Conservation (phyloP, 1,140 invertebrate genomes). For the Daktulosphaira vitifoliae region DNA sequence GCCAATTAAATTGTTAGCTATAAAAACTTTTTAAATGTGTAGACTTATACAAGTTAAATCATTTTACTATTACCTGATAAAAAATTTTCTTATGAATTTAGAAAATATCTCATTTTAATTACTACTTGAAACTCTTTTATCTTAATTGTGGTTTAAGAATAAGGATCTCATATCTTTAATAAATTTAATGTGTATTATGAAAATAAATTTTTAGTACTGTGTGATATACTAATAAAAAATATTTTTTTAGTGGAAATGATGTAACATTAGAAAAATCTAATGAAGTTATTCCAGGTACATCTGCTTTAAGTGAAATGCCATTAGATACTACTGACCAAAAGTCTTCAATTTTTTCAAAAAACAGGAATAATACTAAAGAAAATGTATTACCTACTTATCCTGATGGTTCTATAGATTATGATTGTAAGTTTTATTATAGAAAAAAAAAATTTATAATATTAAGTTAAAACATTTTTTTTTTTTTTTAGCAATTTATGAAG, state of each 20-base stretch:
- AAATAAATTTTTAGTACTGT: too few relatives aligned
- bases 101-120: too few relatives aligned
- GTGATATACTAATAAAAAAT: neutral
- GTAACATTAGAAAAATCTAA: neutral
- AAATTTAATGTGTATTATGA: too few relatives aligned
- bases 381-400: constrained; percentile 31
- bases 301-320: constrained; percentile 8
- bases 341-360: constrained; percentile 12
- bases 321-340: neutral
- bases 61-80: too few relatives aligned
- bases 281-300: neutral
- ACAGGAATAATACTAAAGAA: constrained; percentile 13
- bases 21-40: too few relatives aligned
- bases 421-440: too few relatives aligned
- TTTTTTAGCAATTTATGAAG: constrained; percentile 40
- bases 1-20: too few relatives aligned
- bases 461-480: constrained; percentile 28
- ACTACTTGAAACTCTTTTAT: too few relatives aligned
- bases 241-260: constrained; percentile 19
- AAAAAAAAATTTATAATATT: constrained; percentile 2
- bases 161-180: too few relatives aligned
- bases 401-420: constrained; percentile 39
- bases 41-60: too few relatives aligned
- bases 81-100: too few relatives aligned
- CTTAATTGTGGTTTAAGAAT: too few relatives aligned